These are phyloP conservation scores for Chaetops frenatus DNA, from an alignment of 2,113 vertebrate genomes.

Conservation along the genomic window DNA sequence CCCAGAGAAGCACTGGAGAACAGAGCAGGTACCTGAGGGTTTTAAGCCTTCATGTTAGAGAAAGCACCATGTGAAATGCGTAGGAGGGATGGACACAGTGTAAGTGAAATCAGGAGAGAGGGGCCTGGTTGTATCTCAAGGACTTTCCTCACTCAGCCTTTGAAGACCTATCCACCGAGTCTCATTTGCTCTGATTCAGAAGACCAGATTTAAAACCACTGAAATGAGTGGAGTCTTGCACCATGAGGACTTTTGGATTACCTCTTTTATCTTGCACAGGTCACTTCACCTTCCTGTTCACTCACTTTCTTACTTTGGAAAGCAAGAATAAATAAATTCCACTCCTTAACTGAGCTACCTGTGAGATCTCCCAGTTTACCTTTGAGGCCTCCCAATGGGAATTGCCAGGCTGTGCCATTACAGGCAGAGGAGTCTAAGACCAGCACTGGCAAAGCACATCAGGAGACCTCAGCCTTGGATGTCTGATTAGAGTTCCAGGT, in stretches of 20 bases:
- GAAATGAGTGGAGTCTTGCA: neutral
- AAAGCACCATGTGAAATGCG: neutral
- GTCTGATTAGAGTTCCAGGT: neutral
- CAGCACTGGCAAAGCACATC: neutral
- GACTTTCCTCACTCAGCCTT: neutral
- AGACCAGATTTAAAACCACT: neutral
- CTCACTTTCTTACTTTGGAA: neutral
- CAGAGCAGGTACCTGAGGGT: neutral
- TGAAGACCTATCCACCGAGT: rapidly evolving
- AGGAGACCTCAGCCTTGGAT: neutral
- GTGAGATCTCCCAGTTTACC: neutral
- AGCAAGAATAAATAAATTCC: neutral
- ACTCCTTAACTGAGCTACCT: neutral
- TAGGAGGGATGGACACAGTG: neutral
- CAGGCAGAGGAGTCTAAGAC: neutral
- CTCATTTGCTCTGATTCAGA: no score
- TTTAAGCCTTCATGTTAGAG: neutral
- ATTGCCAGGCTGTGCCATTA: neutral
- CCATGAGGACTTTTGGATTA: rapidly evolving
- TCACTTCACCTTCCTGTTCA: neutral
- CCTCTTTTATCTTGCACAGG: neutral
- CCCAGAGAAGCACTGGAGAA: neutral
- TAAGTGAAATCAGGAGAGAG: neutral
- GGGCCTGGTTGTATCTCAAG: neutral
- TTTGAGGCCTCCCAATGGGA: neutral